Evolutionary conservation across 2,797 vertebrate species (phyloP).

Genomic region (Sciurus vulgaris): DNA sequence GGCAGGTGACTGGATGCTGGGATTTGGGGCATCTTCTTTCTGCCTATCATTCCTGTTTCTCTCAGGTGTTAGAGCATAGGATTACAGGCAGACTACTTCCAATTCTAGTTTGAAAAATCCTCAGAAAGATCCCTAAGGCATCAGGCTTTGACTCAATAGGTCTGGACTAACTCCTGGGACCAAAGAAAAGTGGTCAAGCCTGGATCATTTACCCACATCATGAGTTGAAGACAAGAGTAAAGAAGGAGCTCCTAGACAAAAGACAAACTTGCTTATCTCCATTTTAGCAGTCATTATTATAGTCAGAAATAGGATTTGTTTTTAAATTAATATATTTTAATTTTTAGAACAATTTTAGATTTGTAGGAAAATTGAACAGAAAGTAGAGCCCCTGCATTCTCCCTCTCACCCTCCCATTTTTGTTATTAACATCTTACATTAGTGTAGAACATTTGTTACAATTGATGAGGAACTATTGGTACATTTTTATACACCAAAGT

Average conservation of each 20-base stretch:
- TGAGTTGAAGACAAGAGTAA: background rate
- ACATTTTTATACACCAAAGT: slow-evolving; percentile 34
- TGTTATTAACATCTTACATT: slow-evolving; percentile 2
- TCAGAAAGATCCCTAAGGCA: background rate
- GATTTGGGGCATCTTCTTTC: background rate
- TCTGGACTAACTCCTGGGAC: background rate
- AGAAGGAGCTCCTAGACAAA: slow-evolving; percentile 32
- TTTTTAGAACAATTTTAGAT: slow-evolving; percentile 48
- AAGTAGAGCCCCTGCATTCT: background rate
- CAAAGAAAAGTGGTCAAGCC: background rate
- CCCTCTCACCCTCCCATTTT: background rate
- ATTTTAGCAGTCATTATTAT: slow-evolving; percentile 51
- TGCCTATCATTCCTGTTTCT: background rate
- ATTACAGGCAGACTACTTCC: background rate
- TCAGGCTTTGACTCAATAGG: background rate
- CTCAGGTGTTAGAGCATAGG: background rate
- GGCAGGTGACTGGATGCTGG: background rate
- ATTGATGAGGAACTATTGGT: background rate
- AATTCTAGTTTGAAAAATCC: slow-evolving; percentile 7
- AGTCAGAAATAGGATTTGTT: background rate
- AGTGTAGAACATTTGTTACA: slow-evolving; percentile 8
- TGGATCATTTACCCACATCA: background rate
- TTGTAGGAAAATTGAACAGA: slow-evolving; percentile 58
- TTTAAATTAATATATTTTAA: slow-evolving; percentile 23
- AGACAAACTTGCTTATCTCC: background rate